Percentiles rank a stretch among this genome's conserved stretches.
These are phyloP conservation scores for Danio albolineatus DNA, from an alignment of 2,797 vertebrate species.

Conservation along the genomic window DNA sequence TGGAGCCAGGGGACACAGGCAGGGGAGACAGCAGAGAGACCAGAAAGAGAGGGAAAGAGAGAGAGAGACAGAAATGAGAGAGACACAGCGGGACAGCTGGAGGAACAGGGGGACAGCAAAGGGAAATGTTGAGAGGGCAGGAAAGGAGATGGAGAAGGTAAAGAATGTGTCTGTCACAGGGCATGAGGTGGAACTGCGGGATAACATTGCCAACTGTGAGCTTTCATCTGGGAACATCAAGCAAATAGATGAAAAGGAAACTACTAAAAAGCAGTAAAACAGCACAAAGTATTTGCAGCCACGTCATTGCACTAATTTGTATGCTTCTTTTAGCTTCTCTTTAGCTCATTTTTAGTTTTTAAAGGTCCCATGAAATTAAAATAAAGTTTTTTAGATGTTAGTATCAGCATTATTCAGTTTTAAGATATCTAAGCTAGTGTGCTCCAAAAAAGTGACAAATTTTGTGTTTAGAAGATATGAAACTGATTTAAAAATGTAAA, in stretches of 20 bases:
- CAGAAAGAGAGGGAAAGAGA: slow-evolving; percentile 27
- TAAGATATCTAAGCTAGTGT: no score
- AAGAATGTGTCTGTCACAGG: slow-evolving; percentile 18
- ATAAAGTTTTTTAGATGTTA: no score
- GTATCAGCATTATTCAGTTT: no score
- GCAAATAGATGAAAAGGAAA: slow-evolving; percentile 13
- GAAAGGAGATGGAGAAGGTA: slow-evolving; percentile 37
- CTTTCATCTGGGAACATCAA: background rate
- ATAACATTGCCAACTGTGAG: slow-evolving; percentile 26
- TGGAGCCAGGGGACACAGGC: slow-evolving; percentile 61
- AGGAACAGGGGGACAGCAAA: slow-evolving; percentile 30
- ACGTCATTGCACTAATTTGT: background rate
- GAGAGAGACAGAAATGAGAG: slow-evolving; percentile 38
- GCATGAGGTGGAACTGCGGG: slow-evolving; percentile 32
- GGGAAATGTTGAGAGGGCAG: slow-evolving; percentile 25
- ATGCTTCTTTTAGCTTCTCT: background rate
- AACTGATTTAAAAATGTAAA: no score
- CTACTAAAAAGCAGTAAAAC: slow-evolving; percentile 3
- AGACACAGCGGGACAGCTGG: slow-evolving; percentile 37
- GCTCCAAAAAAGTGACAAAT: no score
- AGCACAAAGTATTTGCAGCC: background rate
- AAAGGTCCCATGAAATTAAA: background rate
- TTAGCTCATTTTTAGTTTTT: background rate
- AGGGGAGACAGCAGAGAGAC: slow-evolving; percentile 32
- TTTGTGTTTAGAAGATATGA: no score